Evolutionary conservation across 2,797 vertebrate genomes (phyloP).

Genomic region (Pyrocephalus nanus): DNA sequence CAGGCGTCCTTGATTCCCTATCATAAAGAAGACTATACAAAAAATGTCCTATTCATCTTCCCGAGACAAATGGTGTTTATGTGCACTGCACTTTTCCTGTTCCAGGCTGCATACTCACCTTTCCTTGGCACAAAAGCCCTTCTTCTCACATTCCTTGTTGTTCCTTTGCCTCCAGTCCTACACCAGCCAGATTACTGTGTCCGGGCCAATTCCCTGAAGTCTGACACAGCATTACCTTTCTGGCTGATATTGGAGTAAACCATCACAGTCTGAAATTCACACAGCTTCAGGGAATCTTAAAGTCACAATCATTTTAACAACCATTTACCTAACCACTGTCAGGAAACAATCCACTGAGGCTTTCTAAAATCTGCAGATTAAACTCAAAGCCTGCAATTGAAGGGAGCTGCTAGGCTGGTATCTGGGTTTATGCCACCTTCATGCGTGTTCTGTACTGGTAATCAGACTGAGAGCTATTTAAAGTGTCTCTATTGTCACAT

Average conservation of each 20-base stretch:
- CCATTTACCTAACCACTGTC: neutral
- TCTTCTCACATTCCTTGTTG: neutral
- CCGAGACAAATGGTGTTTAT: neutral
- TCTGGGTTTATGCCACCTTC: slow-evolving; percentile 17
- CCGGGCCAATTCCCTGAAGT: neutral
- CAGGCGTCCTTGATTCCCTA: neutral
- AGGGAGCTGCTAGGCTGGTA: neutral
- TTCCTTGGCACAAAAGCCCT: neutral
- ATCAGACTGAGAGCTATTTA: slow-evolving; percentile 29
- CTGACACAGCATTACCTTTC: slow-evolving; percentile 47
- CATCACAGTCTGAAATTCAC: neutral
- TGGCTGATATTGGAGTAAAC: neutral
- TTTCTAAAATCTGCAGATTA: neutral
- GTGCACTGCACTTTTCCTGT: neutral
- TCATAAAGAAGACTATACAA: neutral
- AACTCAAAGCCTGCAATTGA: neutral
- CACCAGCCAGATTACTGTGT: neutral
- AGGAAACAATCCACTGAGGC: neutral
- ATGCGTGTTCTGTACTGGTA: neutral
- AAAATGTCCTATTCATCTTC: neutral
- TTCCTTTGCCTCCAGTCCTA: neutral
- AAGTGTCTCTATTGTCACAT: neutral
- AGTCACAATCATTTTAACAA: neutral
- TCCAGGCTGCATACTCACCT: neutral
- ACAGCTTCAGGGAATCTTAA: neutral